These are phyloP conservation scores for Epirrita christyi DNA, from an alignment of 2,888 invertebrate species.

Conservation along the genomic window DNA sequence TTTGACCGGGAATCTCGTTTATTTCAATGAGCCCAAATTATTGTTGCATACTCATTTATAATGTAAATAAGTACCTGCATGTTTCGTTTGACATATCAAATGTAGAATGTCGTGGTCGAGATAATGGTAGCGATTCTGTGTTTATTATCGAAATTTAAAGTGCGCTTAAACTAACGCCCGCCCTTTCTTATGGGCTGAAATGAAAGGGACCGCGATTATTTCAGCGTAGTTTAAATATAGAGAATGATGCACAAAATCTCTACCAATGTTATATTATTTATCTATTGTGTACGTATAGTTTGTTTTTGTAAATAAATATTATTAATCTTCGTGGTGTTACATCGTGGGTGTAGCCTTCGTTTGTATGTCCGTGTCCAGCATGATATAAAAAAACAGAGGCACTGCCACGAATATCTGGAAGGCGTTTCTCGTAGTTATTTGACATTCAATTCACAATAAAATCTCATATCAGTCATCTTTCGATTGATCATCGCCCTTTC, in stretches of 20 bases:
- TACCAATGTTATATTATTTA: conserved; percentile 38
- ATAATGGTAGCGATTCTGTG: no score
- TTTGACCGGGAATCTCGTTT: conserved; percentile 51
- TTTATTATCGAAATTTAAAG: no score
- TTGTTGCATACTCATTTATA: conserved; percentile 66
- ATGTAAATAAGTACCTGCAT: conserved; percentile 71
- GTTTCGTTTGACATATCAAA: conserved; percentile 65
- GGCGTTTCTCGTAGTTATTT: no score
- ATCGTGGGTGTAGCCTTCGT: conserved; percentile 36
- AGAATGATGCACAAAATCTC: no score
- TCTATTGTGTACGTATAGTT: conserved; percentile 39
- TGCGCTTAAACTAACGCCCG: no score
- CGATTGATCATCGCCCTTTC: no score
- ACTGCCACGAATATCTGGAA: no score
- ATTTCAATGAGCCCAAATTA: conserved; percentile 43
- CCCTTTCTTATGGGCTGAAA: no score
- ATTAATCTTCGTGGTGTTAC: conserved; percentile 43
- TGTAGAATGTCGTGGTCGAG: conserved; percentile 36
- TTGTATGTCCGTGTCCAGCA: conserved; percentile 27
- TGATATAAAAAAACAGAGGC: background rate
- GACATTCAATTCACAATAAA: no score
- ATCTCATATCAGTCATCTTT: no score
- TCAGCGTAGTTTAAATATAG: no score
- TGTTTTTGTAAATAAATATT: conserved; percentile 49
- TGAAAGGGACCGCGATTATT: no score